A percentile compares a stretch with the other conserved stretches of the same genome.
Evolutionary conservation across 2,113 vertebrate species (phyloP).

Genomic region (Ondatra zibethicus): DNA sequence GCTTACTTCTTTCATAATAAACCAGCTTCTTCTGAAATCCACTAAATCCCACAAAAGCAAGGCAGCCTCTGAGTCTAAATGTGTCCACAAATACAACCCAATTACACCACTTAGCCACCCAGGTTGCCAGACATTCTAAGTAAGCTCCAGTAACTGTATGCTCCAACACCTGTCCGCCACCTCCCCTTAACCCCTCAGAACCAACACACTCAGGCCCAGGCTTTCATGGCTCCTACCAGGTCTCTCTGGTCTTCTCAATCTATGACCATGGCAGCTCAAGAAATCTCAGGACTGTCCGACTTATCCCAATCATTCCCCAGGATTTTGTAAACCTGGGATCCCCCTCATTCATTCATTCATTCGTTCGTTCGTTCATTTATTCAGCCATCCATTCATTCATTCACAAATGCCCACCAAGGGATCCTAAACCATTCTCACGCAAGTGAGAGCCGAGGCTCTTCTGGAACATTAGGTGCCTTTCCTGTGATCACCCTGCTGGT

Average conservation of each 20-base stretch:
- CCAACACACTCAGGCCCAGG: background rate
- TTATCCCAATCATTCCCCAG: background rate
- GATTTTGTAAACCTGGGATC: background rate
- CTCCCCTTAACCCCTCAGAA: background rate
- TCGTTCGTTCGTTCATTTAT: background rate
- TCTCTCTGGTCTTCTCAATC: background rate
- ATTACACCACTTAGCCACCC: background rate
- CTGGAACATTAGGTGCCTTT: background rate
- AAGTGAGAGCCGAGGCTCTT: background rate
- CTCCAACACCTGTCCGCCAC: background rate
- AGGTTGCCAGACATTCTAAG: background rate
- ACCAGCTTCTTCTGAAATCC: constrained; percentile 7
- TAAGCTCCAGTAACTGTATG: background rate
- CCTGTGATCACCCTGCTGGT: background rate
- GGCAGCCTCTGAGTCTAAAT: background rate
- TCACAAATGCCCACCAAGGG: background rate
- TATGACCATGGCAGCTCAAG: too few species aligned
- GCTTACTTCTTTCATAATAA: constrained; percentile 19
- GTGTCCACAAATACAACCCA: background rate
- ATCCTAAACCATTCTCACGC: background rate
- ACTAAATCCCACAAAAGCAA: background rate
- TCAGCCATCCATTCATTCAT: background rate
- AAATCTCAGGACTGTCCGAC: background rate
- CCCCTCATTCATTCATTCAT: background rate
- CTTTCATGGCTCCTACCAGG: background rate